These are phyloP conservation scores for Dromaius novaehollandiae DNA, from an alignment of 2,113 vertebrate species.

Conservation along the genomic window DNA sequence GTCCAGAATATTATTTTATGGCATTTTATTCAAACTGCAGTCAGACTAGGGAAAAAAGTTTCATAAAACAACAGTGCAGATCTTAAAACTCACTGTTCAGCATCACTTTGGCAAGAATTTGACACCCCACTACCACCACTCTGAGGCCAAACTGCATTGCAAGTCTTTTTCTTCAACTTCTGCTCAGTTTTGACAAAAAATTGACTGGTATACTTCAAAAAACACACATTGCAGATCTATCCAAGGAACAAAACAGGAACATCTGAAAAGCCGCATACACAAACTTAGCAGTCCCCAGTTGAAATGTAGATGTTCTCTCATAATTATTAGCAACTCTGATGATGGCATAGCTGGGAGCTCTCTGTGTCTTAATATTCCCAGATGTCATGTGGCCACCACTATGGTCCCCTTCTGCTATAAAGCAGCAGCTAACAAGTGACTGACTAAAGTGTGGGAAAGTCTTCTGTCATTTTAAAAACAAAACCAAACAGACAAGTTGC, in stretches of 20 bases:
- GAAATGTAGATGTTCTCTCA: neutral
- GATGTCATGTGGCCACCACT: neutral
- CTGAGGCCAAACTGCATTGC: neutral
- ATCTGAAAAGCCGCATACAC: neutral
- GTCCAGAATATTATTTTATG: neutral
- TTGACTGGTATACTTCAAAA: neutral
- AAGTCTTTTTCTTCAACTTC: neutral
- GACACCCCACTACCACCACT: neutral
- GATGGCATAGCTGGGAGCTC: neutral
- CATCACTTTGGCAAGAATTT: rapidly evolving
- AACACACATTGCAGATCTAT: neutral
- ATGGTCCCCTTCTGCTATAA: neutral
- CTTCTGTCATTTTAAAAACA: neutral
- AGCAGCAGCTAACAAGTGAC: neutral
- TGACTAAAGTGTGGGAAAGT: neutral
- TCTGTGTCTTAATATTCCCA: neutral
- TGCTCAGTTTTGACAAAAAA: neutral
- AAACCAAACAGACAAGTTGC: neutral
- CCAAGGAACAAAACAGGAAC: neutral
- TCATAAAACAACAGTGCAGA: neutral
- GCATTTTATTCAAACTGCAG: neutral
- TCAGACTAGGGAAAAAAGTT: neutral
- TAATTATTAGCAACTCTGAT: neutral
- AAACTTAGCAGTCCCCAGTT: neutral
- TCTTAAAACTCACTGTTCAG: neutral